phyloP scores from a whole-genome alignment of 2,888 invertebrate species.

The Autographa gamma region DNA sequence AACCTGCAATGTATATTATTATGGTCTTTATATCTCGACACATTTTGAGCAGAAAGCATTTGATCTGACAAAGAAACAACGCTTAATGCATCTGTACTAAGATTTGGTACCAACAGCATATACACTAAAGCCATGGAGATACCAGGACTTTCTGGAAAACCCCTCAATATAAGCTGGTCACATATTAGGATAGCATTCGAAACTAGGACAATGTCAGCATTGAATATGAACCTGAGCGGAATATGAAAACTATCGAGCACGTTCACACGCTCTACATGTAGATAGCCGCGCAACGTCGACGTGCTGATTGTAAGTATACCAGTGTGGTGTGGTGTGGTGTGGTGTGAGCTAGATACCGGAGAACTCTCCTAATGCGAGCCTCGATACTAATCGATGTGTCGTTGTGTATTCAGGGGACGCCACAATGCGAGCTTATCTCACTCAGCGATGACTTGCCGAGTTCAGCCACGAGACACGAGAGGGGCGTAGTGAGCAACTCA shows the following conservation, averaged over 20 bases:
- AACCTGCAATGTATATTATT: too few species aligned
- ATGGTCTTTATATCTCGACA: too few species aligned
- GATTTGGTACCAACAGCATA: too few species aligned
- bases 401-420: not conserved
- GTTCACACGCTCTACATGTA: not conserved
- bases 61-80: too few species aligned
- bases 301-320: too few species aligned
- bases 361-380: not conserved
- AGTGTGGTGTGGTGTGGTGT: too few species aligned
- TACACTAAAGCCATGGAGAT: too few species aligned
- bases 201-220: not conserved
- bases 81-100: too few species aligned
- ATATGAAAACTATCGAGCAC: not conserved
- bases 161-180: too few species aligned
- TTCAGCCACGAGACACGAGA: not conserved
- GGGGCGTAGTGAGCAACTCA: not conserved
- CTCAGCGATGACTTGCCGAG: not conserved
- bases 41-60: too few species aligned
- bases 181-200: not conserved
- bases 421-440: constrained; percentile 5
- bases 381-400: not conserved
- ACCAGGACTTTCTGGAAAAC: too few species aligned
- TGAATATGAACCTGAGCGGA: not conserved
- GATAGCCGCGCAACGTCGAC: too few species aligned
- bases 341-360: not conserved